Evolutionary conservation across 1,140 invertebrate species (phyloP).

Genomic region (Apis dorsata): DNA sequence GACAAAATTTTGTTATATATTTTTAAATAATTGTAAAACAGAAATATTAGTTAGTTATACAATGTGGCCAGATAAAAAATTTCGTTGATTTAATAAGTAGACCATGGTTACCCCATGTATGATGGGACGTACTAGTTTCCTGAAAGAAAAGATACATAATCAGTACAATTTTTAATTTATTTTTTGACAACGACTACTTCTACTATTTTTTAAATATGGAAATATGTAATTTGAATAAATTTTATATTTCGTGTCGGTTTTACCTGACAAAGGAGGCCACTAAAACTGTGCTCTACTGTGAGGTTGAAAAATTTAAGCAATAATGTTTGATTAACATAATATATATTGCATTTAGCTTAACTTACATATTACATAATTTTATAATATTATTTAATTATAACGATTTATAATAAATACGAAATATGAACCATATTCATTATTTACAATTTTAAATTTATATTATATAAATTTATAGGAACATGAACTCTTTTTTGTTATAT

Average conservation of each 20-base stretch:
- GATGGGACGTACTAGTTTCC: constrained; percentile 43
- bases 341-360: constrained; percentile 49
- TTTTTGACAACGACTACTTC: constrained; percentile 13
- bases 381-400: constrained; percentile 2
- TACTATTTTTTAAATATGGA: constrained; percentile 37
- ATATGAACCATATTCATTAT: constrained; percentile 32
- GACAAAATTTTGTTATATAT: constrained; percentile 38
- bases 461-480: constrained; percentile 46
- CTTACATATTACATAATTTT: constrained; percentile 41
- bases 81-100: constrained; percentile 37
- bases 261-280: constrained; percentile 38
- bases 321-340: constrained; percentile 47
- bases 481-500: constrained; percentile 22
- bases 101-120: constrained; percentile 41
- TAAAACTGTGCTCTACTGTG: constrained; percentile 33
- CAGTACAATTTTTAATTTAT: constrained; percentile 27
- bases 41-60: constrained; percentile 4
- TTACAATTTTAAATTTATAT: constrained; percentile 25
- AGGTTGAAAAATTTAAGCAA: constrained; percentile 46
- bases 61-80: constrained; percentile 40
- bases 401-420: constrained; percentile 45
- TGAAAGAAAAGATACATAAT: constrained; percentile 50
- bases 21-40: constrained; percentile 26
- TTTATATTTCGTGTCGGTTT: constrained; percentile 36
- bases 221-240: constrained; percentile 31